A percentile compares a stretch with the other conserved stretches of the same genome.
phyloP scores from a whole-genome alignment of 1,140 invertebrate species.

The Linepithema humile region DNA sequence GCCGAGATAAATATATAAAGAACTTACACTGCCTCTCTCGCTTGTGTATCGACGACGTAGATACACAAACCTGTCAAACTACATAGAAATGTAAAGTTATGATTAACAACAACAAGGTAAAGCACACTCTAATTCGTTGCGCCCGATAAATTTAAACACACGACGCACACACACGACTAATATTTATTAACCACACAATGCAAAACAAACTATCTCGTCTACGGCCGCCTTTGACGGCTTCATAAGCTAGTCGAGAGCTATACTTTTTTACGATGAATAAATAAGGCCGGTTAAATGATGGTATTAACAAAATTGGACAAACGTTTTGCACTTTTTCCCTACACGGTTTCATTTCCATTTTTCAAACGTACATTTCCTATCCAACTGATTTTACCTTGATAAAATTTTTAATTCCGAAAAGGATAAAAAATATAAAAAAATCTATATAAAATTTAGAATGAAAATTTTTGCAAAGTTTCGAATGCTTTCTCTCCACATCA shows the following conservation, averaged over 20 bases:
- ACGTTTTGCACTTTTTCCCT: neutral
- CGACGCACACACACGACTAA: constrained; percentile 10
- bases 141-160: constrained; percentile 28
- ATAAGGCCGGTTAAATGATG: neutral
- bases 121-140: constrained; percentile 24
- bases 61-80: constrained; percentile 42
- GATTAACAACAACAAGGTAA: constrained; percentile 43
- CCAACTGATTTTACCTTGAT: neutral
- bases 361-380: neutral
- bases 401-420: neutral
- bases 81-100: constrained; percentile 38
- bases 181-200: constrained; percentile 28
- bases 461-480: neutral
- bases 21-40: constrained; percentile 1
- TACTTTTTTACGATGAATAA: neutral
- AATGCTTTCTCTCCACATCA: neutral
- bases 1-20: constrained; percentile 46
- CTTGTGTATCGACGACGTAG: constrained; percentile 29
- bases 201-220: constrained; percentile 5
- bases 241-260: neutral
- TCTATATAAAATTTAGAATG: neutral
- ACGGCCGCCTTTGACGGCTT: neutral
- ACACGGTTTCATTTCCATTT: neutral
- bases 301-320: neutral
- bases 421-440: neutral